phyloP scores from a whole-genome alignment of 2,797 vertebrate species.

The Simalia tracyae region DNA sequence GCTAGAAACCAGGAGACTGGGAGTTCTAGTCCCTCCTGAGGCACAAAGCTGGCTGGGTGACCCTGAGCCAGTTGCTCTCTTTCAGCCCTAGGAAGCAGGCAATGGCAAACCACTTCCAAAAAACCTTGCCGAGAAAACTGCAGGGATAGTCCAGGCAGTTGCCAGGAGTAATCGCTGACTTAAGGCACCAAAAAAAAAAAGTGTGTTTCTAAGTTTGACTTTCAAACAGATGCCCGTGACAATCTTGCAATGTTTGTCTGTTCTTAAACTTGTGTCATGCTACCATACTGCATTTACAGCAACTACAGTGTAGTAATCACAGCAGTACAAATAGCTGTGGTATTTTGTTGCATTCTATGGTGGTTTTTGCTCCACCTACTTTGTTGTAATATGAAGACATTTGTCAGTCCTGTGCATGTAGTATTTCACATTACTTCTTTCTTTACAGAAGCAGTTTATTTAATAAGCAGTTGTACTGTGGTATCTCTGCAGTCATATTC shows the following conservation, averaged over 20 bases:
- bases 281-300: not conserved
- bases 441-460: not conserved
- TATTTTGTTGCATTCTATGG: not conserved
- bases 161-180: not conserved
- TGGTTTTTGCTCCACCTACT: not conserved
- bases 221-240: not conserved
- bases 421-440: not conserved
- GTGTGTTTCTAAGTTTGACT: not conserved
- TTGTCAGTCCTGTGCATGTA: not conserved
- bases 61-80: too few species aligned
- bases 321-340: not conserved
- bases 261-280: not conserved
- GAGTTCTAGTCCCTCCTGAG: too few species aligned
- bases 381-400: not conserved
- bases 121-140: too few species aligned
- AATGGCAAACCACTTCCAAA: too few species aligned
- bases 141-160: not conserved
- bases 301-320: not conserved
- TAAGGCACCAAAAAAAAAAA: not conserved
- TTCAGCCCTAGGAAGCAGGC: too few species aligned
- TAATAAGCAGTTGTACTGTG: not conserved
- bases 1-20: too few species aligned
- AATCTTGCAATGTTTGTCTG: not conserved
- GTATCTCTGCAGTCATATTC: not conserved
- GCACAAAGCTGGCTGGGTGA: too few species aligned